Evolutionary conservation across 2,888 invertebrate species (phyloP), one percentile per base, ranked within the genome.

Genomic region (Branchipolynoe longqiensis): DNA sequence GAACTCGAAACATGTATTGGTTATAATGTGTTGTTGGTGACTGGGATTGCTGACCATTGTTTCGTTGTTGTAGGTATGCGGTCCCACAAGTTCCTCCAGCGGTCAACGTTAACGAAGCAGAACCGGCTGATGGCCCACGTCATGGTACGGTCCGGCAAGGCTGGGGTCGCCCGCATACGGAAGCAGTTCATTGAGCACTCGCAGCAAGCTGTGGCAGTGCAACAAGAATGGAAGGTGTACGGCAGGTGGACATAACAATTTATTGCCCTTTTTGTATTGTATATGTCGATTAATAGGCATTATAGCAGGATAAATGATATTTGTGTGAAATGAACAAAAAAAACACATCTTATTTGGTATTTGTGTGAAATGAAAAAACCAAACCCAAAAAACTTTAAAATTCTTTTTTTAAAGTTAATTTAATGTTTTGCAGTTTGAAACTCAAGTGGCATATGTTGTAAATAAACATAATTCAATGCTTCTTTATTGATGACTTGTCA

Each of bases 51-150:
- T 12, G 18, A 48, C 18, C 8, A 18, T 48, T 8, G 48, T 18
- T 18, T 48, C 18, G 48, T 18, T 48, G 6, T 59, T 59, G 62
- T 25, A 91, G 91, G 90, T 84, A 56, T 87, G 33, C 90, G 88
- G 69, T 73, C 85, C 8, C 84, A 78, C 54, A 90, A 90, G 0
- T 86, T 88, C 41, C 84, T 90, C 31, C 88, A 85, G 31, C 88
- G 88, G 33, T 90, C 91, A 14, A 81, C 86, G 22, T 78, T 91
- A 4, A 89, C 88, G 1, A 83, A 88, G 6, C 89, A 90, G 83
- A 89, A 86, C 82, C 54, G 84, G 8, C 69, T 86, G 6, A 84
- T 90, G 56, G 88, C 86, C 3, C 88, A 89, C 18, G 89, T 88
- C 31, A 89, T 91, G 56, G 88, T 84, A 12, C 88, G 89, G 58